phyloP scores from a whole-genome alignment of 2,888 invertebrate species.

The Bellardia bayeri region DNA sequence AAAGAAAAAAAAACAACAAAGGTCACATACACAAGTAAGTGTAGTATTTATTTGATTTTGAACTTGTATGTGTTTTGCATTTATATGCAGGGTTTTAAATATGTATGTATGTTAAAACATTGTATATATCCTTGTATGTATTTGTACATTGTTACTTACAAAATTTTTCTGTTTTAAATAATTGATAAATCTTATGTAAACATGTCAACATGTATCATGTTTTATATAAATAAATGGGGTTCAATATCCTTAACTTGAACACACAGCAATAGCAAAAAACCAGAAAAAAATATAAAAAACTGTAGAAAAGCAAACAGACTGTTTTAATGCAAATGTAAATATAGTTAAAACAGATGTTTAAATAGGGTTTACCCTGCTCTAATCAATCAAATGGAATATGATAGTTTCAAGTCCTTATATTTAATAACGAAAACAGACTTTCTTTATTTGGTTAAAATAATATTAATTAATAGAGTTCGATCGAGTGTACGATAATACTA shows the following conservation, averaged over 20 bases:
- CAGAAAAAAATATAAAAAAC: not conserved
- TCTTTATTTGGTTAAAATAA: too few species aligned
- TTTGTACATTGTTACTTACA: constrained; percentile 34
- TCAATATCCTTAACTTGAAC: constrained; percentile 50
- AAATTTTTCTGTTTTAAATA: constrained; percentile 60
- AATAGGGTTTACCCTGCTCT: not conserved
- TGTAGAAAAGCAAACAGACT: constrained; percentile 11
- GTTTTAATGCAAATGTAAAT: constrained; percentile 28
- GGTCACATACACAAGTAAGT: constrained; percentile 46
- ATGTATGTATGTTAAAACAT: too few species aligned
- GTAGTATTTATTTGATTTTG: constrained; percentile 3
- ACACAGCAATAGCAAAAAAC: not conserved
- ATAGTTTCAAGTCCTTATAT: not conserved
- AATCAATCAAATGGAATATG: constrained; percentile 22
- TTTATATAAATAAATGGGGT: constrained; percentile 44
- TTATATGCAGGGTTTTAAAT: not conserved
- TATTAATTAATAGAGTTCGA: too few species aligned
- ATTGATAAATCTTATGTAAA: constrained; percentile 72
- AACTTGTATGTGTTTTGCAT: constrained; percentile 24
- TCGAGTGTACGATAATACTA: too few species aligned
- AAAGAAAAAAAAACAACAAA: not conserved
- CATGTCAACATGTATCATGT: constrained; percentile 67
- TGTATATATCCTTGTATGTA: not conserved
- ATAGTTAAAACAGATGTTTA: too few species aligned
- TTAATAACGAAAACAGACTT: too few species aligned